Conservation (phyloP, 2,797 vertebrate species). For the Cryptoblepharus egeriae region DNA sequence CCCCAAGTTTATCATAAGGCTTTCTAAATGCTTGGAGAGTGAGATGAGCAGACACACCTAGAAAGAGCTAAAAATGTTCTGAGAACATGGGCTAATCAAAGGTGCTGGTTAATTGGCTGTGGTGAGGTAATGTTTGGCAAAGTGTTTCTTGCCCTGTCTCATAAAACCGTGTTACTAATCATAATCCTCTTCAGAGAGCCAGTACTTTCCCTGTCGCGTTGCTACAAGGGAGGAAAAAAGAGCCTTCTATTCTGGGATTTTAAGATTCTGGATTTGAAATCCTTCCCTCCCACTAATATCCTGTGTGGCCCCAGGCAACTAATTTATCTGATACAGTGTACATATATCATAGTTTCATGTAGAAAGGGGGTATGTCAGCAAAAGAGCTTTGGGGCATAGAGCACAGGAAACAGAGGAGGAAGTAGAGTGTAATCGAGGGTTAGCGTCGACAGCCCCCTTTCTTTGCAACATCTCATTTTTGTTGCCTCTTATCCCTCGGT, state of each 20-base stretch:
- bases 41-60: conserved; percentile 49
- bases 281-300: conserved; percentile 23
- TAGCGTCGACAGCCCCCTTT: background rate
- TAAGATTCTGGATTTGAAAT: conserved; percentile 18
- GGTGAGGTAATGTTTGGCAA: conserved; percentile 64
- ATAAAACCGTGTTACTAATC: conserved; percentile 28
- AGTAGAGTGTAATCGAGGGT: conserved; percentile 22
- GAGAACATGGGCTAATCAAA: conserved; percentile 39
- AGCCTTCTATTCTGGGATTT: conserved; percentile 22
- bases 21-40: conserved; percentile 54
- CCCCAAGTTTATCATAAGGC: conserved; percentile 10
- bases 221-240: conserved; percentile 5
- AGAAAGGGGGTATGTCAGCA: background rate
- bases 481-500: background rate
- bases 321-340: conserved; percentile 16
- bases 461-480: background rate
- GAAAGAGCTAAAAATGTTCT: conserved; percentile 36
- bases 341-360: background rate
- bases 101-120: conserved; percentile 44
- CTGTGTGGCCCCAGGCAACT: conserved; percentile 22
- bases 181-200: conserved; percentile 44
- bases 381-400: background rate
- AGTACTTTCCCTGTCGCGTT: conserved; percentile 35
- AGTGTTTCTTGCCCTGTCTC: conserved; percentile 33
- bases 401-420: conserved; percentile 26